Percentiles rank a stretch among this genome's conserved stretches.
Evolutionary conservation across 2,797 vertebrate genomes (phyloP).

Genomic region (Gymnoscopelus braueri): DNA sequence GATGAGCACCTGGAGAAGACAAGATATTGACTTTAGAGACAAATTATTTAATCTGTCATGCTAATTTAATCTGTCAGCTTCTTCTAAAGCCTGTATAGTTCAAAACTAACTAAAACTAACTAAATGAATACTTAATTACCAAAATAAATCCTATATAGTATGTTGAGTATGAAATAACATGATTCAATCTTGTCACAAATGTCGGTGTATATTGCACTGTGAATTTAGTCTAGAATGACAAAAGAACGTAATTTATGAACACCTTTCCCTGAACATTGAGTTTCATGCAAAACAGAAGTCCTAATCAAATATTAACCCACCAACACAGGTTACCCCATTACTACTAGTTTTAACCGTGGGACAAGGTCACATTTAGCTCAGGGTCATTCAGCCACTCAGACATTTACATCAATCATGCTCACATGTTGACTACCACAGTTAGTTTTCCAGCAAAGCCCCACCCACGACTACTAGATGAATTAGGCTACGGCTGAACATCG

Average conservation of each 20-base stretch:
- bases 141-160: neutral
- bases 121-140: neutral
- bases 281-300: neutral
- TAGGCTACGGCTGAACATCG: neutral
- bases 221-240: no score
- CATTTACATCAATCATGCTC: conserved; percentile 28
- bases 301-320: neutral
- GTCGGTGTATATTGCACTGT: neutral
- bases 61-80: no score
- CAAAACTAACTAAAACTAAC: neutral
- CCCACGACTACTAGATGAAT: neutral
- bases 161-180: neutral
- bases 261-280: no score
- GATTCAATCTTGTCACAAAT: neutral
- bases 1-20: conserved; percentile 72
- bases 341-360: conserved; percentile 14
- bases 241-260: no score
- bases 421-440: conserved; percentile 7
- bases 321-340: neutral
- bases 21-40: neutral
- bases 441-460: neutral
- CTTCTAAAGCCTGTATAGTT: no score
- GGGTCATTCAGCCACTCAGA: neutral
- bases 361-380: neutral
- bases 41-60: neutral